phyloP scores from a whole-genome alignment of 2,797 vertebrate genomes.

The Channa striata region DNA sequence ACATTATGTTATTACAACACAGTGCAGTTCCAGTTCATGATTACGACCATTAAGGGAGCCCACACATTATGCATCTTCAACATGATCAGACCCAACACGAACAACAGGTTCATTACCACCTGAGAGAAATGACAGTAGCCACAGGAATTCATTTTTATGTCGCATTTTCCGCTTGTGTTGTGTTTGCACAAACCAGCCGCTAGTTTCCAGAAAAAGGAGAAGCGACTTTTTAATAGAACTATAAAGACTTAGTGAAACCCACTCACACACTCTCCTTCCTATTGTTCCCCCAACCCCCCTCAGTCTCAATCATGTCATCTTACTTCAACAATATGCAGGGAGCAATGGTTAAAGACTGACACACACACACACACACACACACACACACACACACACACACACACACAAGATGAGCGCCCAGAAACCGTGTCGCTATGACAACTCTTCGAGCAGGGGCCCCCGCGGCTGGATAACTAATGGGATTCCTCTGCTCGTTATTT shows the following conservation, averaged over 20 bases:
- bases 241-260: neutral
- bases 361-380: constrained; percentile 22
- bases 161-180: neutral
- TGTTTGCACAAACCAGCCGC: neutral
- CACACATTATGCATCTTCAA: neutral
- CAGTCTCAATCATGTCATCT: constrained; percentile 22
- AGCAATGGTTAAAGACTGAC: constrained; percentile 31
- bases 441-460: constrained; percentile 58
- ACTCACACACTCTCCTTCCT: neutral
- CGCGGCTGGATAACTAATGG: constrained; percentile 49
- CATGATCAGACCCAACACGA: neutral
- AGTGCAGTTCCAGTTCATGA: neutral
- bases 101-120: neutral
- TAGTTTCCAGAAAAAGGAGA: neutral
- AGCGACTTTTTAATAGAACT: constrained; percentile 7
- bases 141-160: neutral
- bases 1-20: neutral
- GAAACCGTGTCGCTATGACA: constrained; percentile 78
- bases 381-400: constrained; percentile 22
- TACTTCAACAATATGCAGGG: constrained; percentile 10
- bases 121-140: neutral
- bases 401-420: constrained; percentile 31
- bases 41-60: neutral
- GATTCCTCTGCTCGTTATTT: constrained; percentile 72
- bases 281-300: constrained; percentile 2